phyloP scores from a whole-genome alignment of 2,113 vertebrate genomes.

The Gymnogyps californianus region DNA sequence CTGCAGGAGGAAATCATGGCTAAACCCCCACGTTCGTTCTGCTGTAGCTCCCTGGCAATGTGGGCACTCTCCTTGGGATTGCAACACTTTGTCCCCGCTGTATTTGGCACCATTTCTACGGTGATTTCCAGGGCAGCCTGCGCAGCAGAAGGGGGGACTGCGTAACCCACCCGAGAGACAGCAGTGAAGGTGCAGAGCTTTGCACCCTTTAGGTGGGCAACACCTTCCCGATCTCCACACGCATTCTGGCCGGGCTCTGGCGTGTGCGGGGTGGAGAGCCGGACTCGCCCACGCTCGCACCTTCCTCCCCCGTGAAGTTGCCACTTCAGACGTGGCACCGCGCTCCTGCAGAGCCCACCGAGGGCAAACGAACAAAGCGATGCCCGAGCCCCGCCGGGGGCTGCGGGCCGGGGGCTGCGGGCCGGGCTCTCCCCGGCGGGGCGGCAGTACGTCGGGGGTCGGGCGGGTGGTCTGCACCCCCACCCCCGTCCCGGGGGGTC shows the following conservation, averaged over 20 bases:
- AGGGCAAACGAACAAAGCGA: background rate
- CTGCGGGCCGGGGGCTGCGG: background rate
- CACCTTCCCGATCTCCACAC: background rate
- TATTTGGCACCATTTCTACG: background rate
- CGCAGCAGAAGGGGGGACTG: background rate
- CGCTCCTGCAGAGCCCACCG: background rate
- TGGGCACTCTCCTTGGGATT: fast-evolving
- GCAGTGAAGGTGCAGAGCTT: background rate
- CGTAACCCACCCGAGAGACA: background rate
- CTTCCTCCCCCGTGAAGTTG: background rate
- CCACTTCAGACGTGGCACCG: fast-evolving
- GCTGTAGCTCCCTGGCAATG: background rate
- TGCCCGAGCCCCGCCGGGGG: background rate
- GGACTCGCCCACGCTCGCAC: background rate
- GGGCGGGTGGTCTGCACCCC: background rate
- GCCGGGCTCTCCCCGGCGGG: too few species aligned
- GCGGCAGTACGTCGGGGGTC: background rate
- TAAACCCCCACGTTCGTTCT: background rate
- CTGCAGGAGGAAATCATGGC: background rate
- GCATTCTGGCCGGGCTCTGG: background rate
- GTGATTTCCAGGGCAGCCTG: background rate
- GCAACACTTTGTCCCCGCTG: fast-evolving
- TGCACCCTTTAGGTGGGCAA: background rate
- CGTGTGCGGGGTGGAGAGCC: fast-evolving
- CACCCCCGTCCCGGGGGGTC: background rate